Evolutionary conservation across 2,113 vertebrate species (phyloP).

Genomic region (Antigone vipio): DNA sequence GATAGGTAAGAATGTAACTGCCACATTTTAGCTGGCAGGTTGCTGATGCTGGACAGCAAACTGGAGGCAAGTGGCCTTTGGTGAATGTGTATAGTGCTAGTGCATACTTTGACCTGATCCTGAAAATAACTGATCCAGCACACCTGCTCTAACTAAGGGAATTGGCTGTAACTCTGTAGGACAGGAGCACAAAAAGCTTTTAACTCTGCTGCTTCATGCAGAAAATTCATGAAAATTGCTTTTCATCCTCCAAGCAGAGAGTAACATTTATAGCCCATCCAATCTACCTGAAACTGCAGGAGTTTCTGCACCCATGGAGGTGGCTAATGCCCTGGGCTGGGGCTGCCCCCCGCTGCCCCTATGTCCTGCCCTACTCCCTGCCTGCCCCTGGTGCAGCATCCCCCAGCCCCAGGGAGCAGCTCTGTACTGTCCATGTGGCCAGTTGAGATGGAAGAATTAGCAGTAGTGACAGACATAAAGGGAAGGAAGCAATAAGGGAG

Average conservation of each 20-base stretch:
- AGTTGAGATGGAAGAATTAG: neutral
- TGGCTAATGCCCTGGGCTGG: neutral
- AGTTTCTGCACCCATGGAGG: accelerated
- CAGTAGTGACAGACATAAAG: neutral
- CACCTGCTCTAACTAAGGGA: neutral
- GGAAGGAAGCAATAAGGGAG: neutral
- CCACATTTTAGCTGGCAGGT: neutral
- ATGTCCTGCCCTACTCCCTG: neutral
- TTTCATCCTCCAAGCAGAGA: neutral
- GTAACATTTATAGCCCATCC: neutral
- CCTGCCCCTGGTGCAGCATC: accelerated
- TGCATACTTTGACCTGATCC: neutral
- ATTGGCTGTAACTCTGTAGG: neutral
- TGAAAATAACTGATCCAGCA: neutral
- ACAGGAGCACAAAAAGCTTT: neutral
- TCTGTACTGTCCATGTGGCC: accelerated
- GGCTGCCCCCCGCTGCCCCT: accelerated
- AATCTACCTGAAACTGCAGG: neutral
- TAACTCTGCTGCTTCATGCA: neutral
- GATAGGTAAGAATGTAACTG: neutral
- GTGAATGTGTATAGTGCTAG: neutral
- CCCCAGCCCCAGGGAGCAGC: accelerated
- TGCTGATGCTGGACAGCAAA: neutral
- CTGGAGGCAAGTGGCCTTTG: neutral
- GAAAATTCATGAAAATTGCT: neutral